A percentile compares a stretch with the other conserved stretches of the same genome.
Conservation (phyloP, 2,888 invertebrate species). For the Cataglyphis livida region DNA sequence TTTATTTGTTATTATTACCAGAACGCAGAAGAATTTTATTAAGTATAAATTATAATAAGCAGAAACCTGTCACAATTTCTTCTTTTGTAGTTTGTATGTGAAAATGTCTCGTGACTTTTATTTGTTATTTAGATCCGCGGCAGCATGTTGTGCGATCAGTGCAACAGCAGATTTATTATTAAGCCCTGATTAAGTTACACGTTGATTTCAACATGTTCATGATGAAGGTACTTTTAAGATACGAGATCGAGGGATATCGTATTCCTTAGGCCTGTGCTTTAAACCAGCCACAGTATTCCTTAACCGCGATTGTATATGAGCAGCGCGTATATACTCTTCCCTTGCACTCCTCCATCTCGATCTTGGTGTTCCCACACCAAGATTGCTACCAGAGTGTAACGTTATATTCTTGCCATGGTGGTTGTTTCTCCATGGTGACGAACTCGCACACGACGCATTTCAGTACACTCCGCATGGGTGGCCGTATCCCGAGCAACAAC, state of each 20-base stretch:
- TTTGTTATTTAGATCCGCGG: slow-evolving; percentile 31
- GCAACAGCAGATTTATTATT: slow-evolving; percentile 48
- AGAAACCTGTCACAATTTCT: not conserved
- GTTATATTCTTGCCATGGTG: slow-evolving; percentile 77
- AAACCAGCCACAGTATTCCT: slow-evolving; percentile 65
- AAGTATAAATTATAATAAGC: not conserved
- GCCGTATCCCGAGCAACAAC: slow-evolving; percentile 63
- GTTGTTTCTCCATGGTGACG: slow-evolving; percentile 70
- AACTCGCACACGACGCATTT: slow-evolving; percentile 69
- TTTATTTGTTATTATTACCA: not conserved
- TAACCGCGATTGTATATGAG: slow-evolving; percentile 74
- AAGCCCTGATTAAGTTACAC: slow-evolving; percentile 41
- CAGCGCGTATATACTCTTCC: slow-evolving; percentile 63
- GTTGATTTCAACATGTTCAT: slow-evolving; percentile 54
- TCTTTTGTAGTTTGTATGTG: not conserved
- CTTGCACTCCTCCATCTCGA: slow-evolving; percentile 69
- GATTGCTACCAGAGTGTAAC: slow-evolving; percentile 78
- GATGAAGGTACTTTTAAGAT: slow-evolving; percentile 60
- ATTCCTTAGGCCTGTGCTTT: slow-evolving; percentile 69
- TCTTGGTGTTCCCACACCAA: slow-evolving; percentile 78
- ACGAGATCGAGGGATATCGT: slow-evolving; percentile 71
- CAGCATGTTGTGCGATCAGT: slow-evolving; percentile 2
- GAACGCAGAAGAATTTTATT: not conserved
- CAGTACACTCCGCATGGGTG: slow-evolving; percentile 79
- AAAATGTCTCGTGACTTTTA: slow-evolving; percentile 4